A percentile compares a stretch with the other conserved stretches of the same genome.
These are phyloP conservation scores for Campoplex nolae DNA, from an alignment of 2,888 invertebrate species.

Conservation along the genomic window DNA sequence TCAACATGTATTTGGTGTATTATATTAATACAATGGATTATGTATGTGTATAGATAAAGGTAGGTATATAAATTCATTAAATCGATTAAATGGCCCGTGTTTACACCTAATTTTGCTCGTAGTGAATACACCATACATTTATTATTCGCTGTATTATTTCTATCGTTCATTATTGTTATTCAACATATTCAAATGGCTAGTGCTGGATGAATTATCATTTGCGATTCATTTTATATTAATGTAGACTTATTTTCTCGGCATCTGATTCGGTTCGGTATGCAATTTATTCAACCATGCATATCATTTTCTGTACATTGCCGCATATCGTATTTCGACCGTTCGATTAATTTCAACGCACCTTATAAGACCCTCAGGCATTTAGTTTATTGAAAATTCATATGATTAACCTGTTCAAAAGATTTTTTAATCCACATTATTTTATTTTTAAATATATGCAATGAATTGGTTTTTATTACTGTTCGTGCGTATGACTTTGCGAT, in stretches of 20 bases:
- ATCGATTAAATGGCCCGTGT: conserved; percentile 7
- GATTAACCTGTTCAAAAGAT: neutral
- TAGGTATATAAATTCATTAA: neutral
- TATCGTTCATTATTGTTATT: neutral
- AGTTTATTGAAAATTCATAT: neutral
- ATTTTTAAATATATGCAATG: neutral
- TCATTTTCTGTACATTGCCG: neutral
- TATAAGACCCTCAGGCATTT: neutral
- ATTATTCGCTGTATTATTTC: neutral
- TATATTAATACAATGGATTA: neutral
- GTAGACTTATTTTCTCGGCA: neutral
- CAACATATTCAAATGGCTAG: neutral
- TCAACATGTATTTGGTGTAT: neutral
- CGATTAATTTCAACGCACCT: neutral
- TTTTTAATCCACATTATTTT: neutral
- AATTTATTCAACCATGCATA: neutral
- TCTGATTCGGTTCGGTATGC: conserved; percentile 5
- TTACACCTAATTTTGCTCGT: conserved; percentile 14
- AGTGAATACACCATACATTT: neutral
- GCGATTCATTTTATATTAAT: neutral
- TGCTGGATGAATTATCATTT: conserved; percentile 22
- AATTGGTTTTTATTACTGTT: too few relatives aligned
- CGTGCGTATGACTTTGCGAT: too few relatives aligned
- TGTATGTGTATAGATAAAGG: neutral
- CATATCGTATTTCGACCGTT: neutral